These are phyloP conservation scores for Protonibea diacanthus DNA, from an alignment of 2,797 vertebrate species.

Conservation along the genomic window DNA sequence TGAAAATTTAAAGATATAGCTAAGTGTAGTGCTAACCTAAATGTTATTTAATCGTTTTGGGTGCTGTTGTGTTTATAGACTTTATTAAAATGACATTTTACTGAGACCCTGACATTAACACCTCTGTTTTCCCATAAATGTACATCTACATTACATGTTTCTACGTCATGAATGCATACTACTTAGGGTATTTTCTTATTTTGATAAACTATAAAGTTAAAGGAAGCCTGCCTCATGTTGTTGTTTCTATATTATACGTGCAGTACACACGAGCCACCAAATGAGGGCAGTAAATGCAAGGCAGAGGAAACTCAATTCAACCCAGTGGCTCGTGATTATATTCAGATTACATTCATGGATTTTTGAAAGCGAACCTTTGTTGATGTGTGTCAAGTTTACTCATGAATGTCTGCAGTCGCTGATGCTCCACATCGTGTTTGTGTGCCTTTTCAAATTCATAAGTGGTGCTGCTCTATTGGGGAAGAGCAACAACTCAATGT, in stretches of 20 bases:
- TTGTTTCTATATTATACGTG: not conserved
- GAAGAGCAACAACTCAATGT: constrained; percentile 34
- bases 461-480: constrained; percentile 4
- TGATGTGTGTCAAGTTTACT: constrained; percentile 18
- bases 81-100: not conserved
- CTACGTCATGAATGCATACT: not conserved
- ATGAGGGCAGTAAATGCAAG: constrained; percentile 76
- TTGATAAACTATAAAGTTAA: not conserved
- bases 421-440: not conserved
- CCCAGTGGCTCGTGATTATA: not conserved
- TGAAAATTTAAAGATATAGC: not conserved
- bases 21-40: rapidly evolving
- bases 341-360: constrained; percentile 12
- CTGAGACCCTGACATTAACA: rapidly evolving
- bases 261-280: constrained; percentile 48
- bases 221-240: not conserved
- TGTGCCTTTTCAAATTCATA: constrained; percentile 1
- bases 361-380: constrained; percentile 28
- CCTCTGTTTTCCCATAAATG: not conserved
- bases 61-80: not conserved
- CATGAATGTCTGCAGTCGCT: not conserved
- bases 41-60: not conserved
- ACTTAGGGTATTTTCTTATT: not conserved
- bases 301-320: constrained; percentile 29
- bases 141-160: not conserved